phyloP scores from a whole-genome alignment of 2,888 invertebrate genomes.

The Thymelicus lineola region DNA sequence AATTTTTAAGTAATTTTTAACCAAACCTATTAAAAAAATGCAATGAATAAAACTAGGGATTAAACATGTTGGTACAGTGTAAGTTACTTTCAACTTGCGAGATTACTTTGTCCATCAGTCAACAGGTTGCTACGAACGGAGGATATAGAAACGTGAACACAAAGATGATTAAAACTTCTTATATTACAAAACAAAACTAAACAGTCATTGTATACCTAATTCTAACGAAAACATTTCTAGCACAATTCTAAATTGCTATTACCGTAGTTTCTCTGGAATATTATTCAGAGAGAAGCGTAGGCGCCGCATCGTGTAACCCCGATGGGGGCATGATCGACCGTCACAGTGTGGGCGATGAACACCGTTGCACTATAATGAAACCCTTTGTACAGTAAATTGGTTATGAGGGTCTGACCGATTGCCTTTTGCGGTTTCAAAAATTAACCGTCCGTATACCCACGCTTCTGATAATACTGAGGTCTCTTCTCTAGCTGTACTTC shows the following conservation, averaged over 20 bases:
- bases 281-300: conserved; percentile 58
- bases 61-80: no score
- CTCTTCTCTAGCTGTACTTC: conserved; percentile 1
- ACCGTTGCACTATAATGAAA: conserved; percentile 69
- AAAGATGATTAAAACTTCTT: no score
- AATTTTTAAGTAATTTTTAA: no score
- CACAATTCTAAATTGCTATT: conserved; percentile 8
- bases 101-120: no score
- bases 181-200: no score
- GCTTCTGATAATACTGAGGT: conserved; percentile 22
- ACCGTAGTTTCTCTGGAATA: conserved; percentile 28
- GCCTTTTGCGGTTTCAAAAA: conserved; percentile 74
- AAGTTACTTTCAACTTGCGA: no score
- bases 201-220: conserved; percentile 18
- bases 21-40: no score
- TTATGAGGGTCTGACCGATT: conserved; percentile 74
- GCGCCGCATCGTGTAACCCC: conserved; percentile 61
- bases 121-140: no score
- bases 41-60: no score
- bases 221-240: conserved; percentile 41
- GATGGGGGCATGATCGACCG: conserved; percentile 78
- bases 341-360: conserved; percentile 69
- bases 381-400: conserved; percentile 79
- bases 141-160: no score
- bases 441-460: conserved; percentile 52